Evolutionary conservation across 2,797 vertebrate species (phyloP).

Genomic region (Champsocephalus esox): DNA sequence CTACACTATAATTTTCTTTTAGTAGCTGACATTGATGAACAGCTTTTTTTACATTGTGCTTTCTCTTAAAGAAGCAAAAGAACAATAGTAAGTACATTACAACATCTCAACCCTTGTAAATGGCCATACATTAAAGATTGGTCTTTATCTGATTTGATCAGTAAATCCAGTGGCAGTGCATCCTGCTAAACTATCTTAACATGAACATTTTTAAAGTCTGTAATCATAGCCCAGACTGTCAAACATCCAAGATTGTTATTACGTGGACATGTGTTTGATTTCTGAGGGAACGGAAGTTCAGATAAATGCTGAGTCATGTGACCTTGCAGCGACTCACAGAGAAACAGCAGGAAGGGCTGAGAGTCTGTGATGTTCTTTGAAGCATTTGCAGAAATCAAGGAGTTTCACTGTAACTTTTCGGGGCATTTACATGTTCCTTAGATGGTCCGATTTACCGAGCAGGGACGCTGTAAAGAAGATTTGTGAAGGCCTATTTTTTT

Average conservation of each 20-base stretch:
- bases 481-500: too few relatives aligned
- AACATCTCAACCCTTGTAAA: neutral
- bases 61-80: too few relatives aligned
- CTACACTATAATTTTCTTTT: neutral
- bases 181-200: neutral
- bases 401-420: too few relatives aligned
- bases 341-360: slow-evolving; percentile 24
- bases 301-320: slow-evolving; percentile 43
- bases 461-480: too few relatives aligned
- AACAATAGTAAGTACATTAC: too few relatives aligned
- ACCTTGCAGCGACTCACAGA: slow-evolving; percentile 25
- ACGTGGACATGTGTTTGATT: slow-evolving; percentile 30
- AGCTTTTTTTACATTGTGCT: neutral
- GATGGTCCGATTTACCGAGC: too few relatives aligned
- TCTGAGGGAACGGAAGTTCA: slow-evolving; percentile 47
- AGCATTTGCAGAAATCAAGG: neutral
- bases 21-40: neutral
- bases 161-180: neutral
- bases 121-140: too few relatives aligned
- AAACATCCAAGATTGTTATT: slow-evolving; percentile 16
- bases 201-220: slow-evolving; percentile 10
- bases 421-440: too few relatives aligned
- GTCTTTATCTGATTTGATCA: neutral
- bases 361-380: slow-evolving; percentile 7
- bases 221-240: slow-evolving; percentile 33